Conservation (phyloP, 2,888 invertebrate species). For the Euplagia quadripunctaria region DNA sequence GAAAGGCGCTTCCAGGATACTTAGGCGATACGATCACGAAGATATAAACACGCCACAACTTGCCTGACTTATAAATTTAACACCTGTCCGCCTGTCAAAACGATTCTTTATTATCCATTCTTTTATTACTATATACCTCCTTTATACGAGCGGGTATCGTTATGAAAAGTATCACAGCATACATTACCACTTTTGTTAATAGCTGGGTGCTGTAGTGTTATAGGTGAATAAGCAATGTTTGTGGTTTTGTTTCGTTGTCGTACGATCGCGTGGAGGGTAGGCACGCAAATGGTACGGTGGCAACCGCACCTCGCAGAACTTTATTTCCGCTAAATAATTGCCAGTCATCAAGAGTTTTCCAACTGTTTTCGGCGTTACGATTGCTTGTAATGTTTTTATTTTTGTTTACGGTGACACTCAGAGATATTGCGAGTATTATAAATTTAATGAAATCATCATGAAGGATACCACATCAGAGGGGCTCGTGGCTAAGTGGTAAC, state of each 20-base stretch:
- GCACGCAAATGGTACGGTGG: slow-evolving; percentile 55
- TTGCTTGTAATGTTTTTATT: slow-evolving; percentile 46
- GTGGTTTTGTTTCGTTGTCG: slow-evolving; percentile 38
- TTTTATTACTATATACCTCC: slow-evolving; percentile 9
- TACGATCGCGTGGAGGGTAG: slow-evolving; percentile 50
- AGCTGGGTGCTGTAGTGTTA: slow-evolving; percentile 37
- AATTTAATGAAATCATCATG: neutral
- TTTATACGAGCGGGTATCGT: neutral
- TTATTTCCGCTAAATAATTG: slow-evolving; percentile 76
- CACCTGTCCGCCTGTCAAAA: slow-evolving; percentile 74
- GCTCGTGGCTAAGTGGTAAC: too few species aligned
- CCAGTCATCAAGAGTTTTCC: slow-evolving; percentile 65
- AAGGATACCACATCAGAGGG: too few species aligned
- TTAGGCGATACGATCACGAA: slow-evolving; percentile 66
- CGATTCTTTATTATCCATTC: slow-evolving; percentile 42
- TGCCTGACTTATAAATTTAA: slow-evolving; percentile 73
- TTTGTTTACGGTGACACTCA: slow-evolving; percentile 24
- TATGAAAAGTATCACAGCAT: slow-evolving; percentile 31
- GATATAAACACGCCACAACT: slow-evolving; percentile 69
- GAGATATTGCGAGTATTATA: neutral
- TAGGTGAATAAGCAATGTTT: slow-evolving; percentile 51
- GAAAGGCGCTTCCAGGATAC: slow-evolving; percentile 53
- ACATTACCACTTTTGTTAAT: slow-evolving; percentile 60
- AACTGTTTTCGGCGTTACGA: slow-evolving; percentile 56
- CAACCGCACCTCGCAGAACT: slow-evolving; percentile 61